Evolutionary conservation across 2,888 invertebrate genomes (phyloP), one percentile per base, ranked within the genome.

Genomic region (Alentia gelatinosa): DNA sequence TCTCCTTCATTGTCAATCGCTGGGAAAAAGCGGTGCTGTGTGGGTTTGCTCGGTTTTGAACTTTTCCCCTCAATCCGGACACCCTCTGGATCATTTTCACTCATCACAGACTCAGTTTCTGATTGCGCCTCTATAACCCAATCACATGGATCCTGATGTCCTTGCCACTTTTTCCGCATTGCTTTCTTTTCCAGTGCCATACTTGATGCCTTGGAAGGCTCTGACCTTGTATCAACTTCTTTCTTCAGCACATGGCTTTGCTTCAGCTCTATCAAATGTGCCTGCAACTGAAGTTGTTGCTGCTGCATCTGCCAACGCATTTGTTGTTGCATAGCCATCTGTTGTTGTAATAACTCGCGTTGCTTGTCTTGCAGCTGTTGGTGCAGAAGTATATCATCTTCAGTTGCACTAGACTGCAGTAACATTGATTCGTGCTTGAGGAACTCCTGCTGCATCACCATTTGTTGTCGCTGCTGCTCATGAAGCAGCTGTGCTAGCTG

Each of bases 381-480:
- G 83, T 95, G 95, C 47, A 88, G 50, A 84, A 47, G 47, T 1
- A 26, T 30, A 15, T 86, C 86, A 23, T 47, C 26, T 1, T 42
- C 47, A 5, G 86, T 19, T 7, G 47, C 42, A 30, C 33, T 47
- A 9, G 86, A 86, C 47, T 86, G 7, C 3, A 86, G 86, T 47
- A 86, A 47, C 86, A 86, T 74, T 3, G 40, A 23, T 33, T 79
- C 90, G 12, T 79, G 42, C 35, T 79, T n/a, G 12, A 90, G 5
- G n/a, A 90, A 79, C 84, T 92, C 91, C 40, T 92, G 91, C 75
- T 93, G 92, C 19, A 93, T 89, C 89, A 84, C 4, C 97, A 97
- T 97, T 94, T 97, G 97, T 63, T 96, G 96, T 9, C 97, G 96
- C 94, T 98, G 97, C 92, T 97, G 97, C 50, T 97, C 97, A 93